Percentiles rank a stretch among this genome's conserved stretches.
phyloP scores from a whole-genome alignment of 1,140 invertebrate genomes.

The Calephelis nemesis region DNA sequence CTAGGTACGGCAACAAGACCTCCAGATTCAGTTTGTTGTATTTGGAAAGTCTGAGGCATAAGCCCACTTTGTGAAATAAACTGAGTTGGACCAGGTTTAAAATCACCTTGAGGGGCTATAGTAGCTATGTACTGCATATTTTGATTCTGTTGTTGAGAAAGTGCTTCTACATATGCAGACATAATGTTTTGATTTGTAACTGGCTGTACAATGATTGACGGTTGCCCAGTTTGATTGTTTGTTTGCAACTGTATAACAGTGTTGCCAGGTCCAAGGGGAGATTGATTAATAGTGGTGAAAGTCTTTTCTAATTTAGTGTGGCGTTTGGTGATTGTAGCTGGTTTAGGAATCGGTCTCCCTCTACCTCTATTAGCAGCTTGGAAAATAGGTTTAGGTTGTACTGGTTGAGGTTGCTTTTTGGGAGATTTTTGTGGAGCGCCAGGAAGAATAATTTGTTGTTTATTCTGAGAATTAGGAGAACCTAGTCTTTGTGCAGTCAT shows the following conservation, averaged over 20 bases:
- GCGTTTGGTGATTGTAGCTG: slow-evolving; percentile 67
- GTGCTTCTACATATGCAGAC: slow-evolving; percentile 85
- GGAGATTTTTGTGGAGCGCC: slow-evolving; percentile 71
- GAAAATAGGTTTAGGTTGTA: slow-evolving; percentile 76
- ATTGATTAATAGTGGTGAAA: slow-evolving; percentile 69
- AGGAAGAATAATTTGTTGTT: slow-evolving; percentile 72
- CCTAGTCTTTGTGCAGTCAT: slow-evolving; percentile 70
- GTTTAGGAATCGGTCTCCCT: slow-evolving; percentile 71
- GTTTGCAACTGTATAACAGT: slow-evolving; percentile 76
- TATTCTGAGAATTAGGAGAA: slow-evolving; percentile 69
- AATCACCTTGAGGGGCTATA: slow-evolving; percentile 80
- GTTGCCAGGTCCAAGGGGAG: slow-evolving; percentile 61
- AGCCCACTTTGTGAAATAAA: slow-evolving; percentile 81
- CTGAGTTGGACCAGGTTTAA: slow-evolving; percentile 79
- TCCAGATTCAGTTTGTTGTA: slow-evolving; percentile 82
- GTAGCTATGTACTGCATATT: slow-evolving; percentile 86
- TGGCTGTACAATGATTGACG: slow-evolving; percentile 84
- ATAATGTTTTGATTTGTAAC: slow-evolving; percentile 83
- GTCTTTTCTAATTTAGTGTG: slow-evolving; percentile 75
- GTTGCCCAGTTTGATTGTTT: slow-evolving; percentile 74
- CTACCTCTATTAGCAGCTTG: slow-evolving; percentile 66
- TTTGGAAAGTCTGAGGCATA: slow-evolving; percentile 82
- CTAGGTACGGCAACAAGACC: slow-evolving; percentile 81
- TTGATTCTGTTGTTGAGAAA: slow-evolving; percentile 83
- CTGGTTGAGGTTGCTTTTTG: slow-evolving; percentile 69